These are phyloP conservation scores for Cacatua alba DNA, from an alignment of 2,113 vertebrate genomes.

Conservation along the genomic window DNA sequence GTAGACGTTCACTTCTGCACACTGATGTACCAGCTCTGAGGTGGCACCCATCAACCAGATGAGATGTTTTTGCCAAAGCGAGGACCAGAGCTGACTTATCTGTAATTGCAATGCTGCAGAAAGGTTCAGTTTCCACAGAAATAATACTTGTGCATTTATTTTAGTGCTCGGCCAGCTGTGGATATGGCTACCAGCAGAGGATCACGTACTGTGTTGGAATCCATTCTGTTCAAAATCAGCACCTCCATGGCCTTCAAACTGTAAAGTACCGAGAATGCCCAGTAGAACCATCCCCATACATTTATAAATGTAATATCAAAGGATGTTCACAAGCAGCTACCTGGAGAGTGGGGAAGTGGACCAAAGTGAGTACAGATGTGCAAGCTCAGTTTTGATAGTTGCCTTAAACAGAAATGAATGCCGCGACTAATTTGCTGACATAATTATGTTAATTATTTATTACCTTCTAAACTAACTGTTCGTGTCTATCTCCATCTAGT, in stretches of 20 bases:
- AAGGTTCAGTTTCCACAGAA: background rate
- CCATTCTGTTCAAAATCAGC: constrained; percentile 52
- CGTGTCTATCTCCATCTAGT: constrained; percentile 73
- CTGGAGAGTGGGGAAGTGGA: constrained; percentile 90
- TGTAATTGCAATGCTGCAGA: background rate
- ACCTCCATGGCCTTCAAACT: constrained; percentile 33
- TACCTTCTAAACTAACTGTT: background rate
- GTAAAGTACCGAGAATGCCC: constrained; percentile 75
- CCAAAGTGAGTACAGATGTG: constrained; percentile 74
- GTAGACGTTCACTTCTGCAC: background rate
- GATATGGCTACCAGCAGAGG: constrained; percentile 77
- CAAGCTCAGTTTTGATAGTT: background rate
- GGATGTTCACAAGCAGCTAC: constrained; percentile 77
- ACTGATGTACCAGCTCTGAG: background rate
- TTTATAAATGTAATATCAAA: constrained; percentile 76
- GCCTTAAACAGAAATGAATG: background rate
- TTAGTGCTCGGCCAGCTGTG: constrained; percentile 88
- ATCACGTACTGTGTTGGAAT: constrained; percentile 81
- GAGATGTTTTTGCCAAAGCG: background rate
- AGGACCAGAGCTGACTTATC: background rate
- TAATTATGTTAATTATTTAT: background rate
- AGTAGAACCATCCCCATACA: constrained; percentile 62
- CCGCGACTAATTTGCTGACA: background rate
- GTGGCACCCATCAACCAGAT: rapidly evolving
- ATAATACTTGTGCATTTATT: constrained; percentile 1